Evolutionary conservation across 1,140 invertebrate genomes (phyloP), one percentile per base, ranked within the genome.

Genomic region (Eulimnadia texana): DNA sequence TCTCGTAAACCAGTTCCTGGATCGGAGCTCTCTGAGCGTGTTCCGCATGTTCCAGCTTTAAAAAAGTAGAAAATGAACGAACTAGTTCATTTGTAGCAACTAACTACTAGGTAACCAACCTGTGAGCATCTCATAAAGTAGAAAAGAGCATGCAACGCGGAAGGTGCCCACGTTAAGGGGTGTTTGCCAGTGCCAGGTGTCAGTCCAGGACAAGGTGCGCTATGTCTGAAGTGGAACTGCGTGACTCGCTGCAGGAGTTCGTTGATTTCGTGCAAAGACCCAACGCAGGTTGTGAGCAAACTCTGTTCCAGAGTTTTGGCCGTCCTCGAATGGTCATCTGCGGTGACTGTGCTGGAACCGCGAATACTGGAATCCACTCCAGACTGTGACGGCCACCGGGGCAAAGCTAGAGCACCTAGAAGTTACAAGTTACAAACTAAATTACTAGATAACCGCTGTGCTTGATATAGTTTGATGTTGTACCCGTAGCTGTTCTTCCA

Each of bases 51-150:
- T 84, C 83, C 68, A 84, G 66, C 80, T 82, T 68, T 6, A n/a
- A 52, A 52, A 11, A 19, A 52, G 10, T 19, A 52, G 19, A 16
- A 57, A 57, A 22, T 29, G 13, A 23, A 25, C 55, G 3, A 13
- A 24, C 25, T n/a, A 53, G 23, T 9, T n/a, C 16, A 20, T 10
- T 22, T 23, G n/a, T n/a, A n/a, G n/a, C n/a, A n/a, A n/a, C n/a
- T n/a, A n/a, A n/a, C n/a, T n/a, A n/a, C n/a, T n/a, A n/a, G n/a
- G n/a, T n/a, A n/a, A n/a, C n/a, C n/a, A 66, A 80, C 78, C 76
- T 93, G 89, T 0, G 88, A 91, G 73, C 89, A 93, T 42, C 88
- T 77, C 88, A 92, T 92, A 67, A 90, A 92, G 72, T 92, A 91
- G 71, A 90, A 92, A 0, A 93, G 73, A 0, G 87, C 81, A 55